Conservation (phyloP, 2,797 vertebrate genomes). For the Emys orbicularis region DNA sequence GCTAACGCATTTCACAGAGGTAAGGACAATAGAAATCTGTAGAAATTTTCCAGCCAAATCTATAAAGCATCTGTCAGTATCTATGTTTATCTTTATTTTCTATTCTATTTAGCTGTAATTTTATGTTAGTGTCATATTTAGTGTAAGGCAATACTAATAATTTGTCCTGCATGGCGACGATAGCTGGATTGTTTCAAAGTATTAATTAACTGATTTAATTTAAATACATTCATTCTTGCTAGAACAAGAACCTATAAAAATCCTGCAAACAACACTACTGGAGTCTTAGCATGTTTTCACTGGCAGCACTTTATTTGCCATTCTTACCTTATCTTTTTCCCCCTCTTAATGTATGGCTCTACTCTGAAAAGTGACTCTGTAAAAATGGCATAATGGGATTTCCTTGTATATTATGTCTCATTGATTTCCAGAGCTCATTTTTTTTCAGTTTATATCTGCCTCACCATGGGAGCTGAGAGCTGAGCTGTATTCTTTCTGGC, state of each 20-base stretch:
- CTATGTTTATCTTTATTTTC: not conserved
- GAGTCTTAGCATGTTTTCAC: not conserved
- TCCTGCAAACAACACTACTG: not conserved
- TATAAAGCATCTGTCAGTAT: not conserved
- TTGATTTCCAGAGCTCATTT: not conserved
- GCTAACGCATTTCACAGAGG: not conserved
- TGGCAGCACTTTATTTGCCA: not conserved
- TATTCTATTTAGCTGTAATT: not conserved
- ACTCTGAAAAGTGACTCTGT: not conserved
- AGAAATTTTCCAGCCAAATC: not conserved
- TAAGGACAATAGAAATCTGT: not conserved
- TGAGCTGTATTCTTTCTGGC: slow-evolving; percentile 19
- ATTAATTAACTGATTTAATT: not conserved
- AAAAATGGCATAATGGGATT: not conserved
- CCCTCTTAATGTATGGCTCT: not conserved
- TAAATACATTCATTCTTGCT: not conserved
- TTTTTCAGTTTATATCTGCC: not conserved
- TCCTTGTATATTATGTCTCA: not conserved
- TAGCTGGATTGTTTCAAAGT: slow-evolving; percentile 4
- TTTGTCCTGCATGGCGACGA: not conserved
- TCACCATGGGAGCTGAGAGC: slow-evolving; percentile 1
- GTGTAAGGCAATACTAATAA: not conserved
- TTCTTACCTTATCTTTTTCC: slow-evolving; percentile 39
- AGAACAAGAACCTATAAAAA: not conserved
- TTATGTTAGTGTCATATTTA: not conserved